Evolutionary conservation across 2,888 invertebrate species (phyloP), one percentile per base, ranked within the genome.

Genomic region (Entomobrya proxima): DNA sequence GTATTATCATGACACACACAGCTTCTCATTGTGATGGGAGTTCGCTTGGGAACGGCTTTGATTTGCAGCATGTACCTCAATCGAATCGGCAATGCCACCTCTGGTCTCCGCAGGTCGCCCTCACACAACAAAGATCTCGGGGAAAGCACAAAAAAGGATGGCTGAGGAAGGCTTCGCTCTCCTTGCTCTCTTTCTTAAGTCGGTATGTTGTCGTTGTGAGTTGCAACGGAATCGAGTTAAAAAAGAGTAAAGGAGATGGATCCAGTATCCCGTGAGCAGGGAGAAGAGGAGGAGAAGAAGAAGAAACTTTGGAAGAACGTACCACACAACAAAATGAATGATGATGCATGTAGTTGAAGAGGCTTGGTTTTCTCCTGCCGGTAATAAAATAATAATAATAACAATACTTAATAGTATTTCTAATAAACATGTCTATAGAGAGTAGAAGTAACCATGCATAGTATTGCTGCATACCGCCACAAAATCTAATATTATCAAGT

Each of bases 41-140:
- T 88, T 6, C 89, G 90, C 15, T 21, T 89, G 35, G 85, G 58
- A 15, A 82, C 88, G 13, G 84, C 79, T 27, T 18, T 86, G 27
- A 84, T 89, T 64, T 89, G 88, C 76, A 75, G 85, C 52, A 74
- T 89, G 27, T 90, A 89, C 55, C 75, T 89, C 40, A 82, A 81
- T 9, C 76, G 88, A 79, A 88, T 90, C 55, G 90, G 90, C 44
- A 79, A 80, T 13, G 88, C 89, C 1, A 88, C 88, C 4, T 88
- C 90, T 15, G 90, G 90, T 7, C 83, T 87, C 37, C 75, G 88
- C 37, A 85, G 72, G 77, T 87, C 82, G 47, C 87, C 87, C 0
- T 86, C 86, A 4, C 72, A 88, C 75, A n/a, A n/a, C n/a, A 88
- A 74, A 40, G 84, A 88, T 77, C 83, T 88, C 24, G 44, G 72